Base-by-base conservation (phyloP, 2,113 vertebrate genomes). In the Rhagologus leucostigma region DNA sequence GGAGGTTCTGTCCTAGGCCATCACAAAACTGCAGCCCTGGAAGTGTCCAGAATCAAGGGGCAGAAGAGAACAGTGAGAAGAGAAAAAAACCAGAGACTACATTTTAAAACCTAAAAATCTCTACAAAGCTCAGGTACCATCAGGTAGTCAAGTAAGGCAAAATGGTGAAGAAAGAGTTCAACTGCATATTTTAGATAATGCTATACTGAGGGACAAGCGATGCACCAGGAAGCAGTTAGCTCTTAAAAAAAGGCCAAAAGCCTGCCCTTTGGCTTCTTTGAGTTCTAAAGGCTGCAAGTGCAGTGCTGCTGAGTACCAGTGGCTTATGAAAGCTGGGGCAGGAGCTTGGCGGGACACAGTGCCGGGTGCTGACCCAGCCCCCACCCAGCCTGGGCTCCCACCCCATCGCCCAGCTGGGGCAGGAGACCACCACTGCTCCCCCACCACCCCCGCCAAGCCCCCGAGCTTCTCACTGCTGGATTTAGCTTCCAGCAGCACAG, bases 361-460 rank as follows among this genome's bases (percentile, higher is more conserved):
- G 21, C 49, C 2, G 11, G 49, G 33, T 26, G 32, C 42, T 42
- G 41, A 32, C 6, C 7, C 1, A 1, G 29, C 22, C 32, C 80
- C 0, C 0, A 32, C 12, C 16, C 78, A 71, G 33, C 47, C 63
- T 3, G 3, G 0, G 1, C 47, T 50, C 63, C 47, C 42, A 71
- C 1, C 12, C 50, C 68, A n/a, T 2, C 1, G 0, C 37, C 57
- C 9, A 3, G 60, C 53, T 37, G 35, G 46, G 50, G 21, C 22
- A 42, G 10, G 22, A 70, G 42, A 53, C 21, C 14, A 6, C 14
- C 50, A 23, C 35, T 1, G 9, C 75, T 16, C 44, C 0, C 1
- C 33, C 46, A 55, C 2, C 19, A 32, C 14, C 23, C 16, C 9
- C 0, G 1, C 7, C 6, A 30, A 68, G 20, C 9, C 15, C 29